Percentiles rank a stretch among this genome's conserved stretches.
Evolutionary conservation across 2,888 invertebrate species (phyloP).

Genomic region (Cataglyphis livida): DNA sequence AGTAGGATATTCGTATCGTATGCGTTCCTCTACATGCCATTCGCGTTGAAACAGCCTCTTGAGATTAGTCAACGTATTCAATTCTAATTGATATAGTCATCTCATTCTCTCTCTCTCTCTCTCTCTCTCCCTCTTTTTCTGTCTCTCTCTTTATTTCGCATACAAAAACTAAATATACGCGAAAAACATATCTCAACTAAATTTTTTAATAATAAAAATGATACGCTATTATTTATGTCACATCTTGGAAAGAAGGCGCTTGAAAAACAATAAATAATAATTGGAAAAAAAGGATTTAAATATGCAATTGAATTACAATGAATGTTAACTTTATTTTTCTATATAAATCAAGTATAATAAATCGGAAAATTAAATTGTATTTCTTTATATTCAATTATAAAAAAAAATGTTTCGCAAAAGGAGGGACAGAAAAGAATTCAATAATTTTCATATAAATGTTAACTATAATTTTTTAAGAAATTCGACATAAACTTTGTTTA

Average conservation of each 20-base stretch:
- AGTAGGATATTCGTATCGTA: neutral
- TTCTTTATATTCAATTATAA: neutral
- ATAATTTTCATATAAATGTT: neutral
- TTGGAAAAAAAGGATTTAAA: neutral
- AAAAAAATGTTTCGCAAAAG: neutral
- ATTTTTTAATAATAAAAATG: neutral
- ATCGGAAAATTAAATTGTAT: neutral
- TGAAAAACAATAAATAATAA: neutral
- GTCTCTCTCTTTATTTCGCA: neutral
- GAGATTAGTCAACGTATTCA: constrained; percentile 11
- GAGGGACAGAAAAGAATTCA: neutral
- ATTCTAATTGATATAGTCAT: constrained; percentile 11
- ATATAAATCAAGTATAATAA: neutral
- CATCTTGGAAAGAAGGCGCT: neutral
- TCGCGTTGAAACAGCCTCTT: constrained; percentile 2
- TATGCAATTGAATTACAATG: neutral
- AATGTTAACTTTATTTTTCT: neutral
- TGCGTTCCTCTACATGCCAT: neutral
- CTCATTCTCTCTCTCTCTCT: neutral
- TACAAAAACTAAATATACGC: neutral
- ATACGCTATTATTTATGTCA: neutral
- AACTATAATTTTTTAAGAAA: neutral
- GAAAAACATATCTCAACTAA: neutral
- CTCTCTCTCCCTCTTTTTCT: neutral
- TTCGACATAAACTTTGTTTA: neutral